Base-by-base conservation (phyloP, 2,797 vertebrate genomes). In the Coluber constrictor region DNA sequence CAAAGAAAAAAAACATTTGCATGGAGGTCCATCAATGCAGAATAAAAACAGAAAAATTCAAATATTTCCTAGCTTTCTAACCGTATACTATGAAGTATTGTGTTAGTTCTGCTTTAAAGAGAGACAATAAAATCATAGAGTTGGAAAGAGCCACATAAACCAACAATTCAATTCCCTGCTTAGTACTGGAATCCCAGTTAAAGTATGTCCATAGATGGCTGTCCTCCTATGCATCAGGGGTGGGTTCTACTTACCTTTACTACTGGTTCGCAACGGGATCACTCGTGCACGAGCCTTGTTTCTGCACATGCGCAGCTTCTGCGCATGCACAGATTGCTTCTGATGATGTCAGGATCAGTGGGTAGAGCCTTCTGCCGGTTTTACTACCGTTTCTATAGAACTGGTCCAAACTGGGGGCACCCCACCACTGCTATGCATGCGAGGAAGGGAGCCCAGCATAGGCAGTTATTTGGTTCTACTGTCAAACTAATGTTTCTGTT, bases 281-380 rank as follows among this genome's bases (percentile, higher is more conserved):
- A 5, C 47, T 47, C 47, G 0, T 5, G 0, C 47, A 47, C 0
- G 47, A 0, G 5, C 47, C 47, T 47, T 47, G 47, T 4, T 47
- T 47, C 47, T 47, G 47, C 47, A 47, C 47, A 47, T 47, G 47
- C 47, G 5, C 47, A 47, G 47, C 47, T 47, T 47, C 47, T 47
- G 47, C 47, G 47, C 47, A 47, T 51, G 47, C 47, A 1, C 47
- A 51, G 47, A 51, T 51, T 6, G 6, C 47, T 51, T 51, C 47
- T 51, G 47, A 51, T 51, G 47, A 51, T 51, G 47, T 51, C 47
- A 51, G 47, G 47, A 6, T 51, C 47, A 8, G 47, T 51, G 47
- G 47, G 47, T 1, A 5, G 47, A 7, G 47, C 47, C 47, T 51
- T 5, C 47, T 51, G 47, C 47, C 47, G 6, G 47, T 51, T 51